These are phyloP conservation scores for Anisognathus igniventris DNA, from an alignment of 2,797 vertebrate genomes.

Conservation along the genomic window DNA sequence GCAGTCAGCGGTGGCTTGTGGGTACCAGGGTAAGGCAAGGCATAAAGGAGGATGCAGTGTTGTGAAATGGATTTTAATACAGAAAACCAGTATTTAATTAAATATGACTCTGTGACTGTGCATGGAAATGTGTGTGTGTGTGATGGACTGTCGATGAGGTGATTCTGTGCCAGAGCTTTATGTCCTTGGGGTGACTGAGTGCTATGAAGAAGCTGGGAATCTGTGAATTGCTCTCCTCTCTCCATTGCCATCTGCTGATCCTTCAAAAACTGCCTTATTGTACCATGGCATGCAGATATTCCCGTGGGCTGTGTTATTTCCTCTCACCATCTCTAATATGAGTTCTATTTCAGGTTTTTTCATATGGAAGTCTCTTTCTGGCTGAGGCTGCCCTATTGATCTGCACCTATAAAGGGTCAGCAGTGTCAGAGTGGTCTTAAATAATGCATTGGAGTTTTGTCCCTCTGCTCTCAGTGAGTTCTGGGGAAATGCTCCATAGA, in stretches of 20 bases:
- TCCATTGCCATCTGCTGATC: not conserved
- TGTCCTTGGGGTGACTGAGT: not conserved
- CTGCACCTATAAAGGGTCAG: not conserved
- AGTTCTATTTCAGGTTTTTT: not conserved
- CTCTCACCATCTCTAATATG: not conserved
- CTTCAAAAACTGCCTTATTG: not conserved
- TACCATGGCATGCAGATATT: not conserved
- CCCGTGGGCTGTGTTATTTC: not conserved
- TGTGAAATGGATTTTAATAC: not conserved
- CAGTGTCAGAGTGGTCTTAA: not conserved
- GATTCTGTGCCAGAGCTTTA: not conserved
- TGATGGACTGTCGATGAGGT: rapidly evolving
- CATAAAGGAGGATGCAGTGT: not conserved
- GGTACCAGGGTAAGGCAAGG: rapidly evolving
- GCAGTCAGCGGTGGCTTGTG: rapidly evolving
- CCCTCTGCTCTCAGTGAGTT: not conserved
- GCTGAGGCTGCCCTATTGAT: not conserved
- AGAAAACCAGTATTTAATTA: not conserved
- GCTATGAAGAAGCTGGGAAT: not conserved
- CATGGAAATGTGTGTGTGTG: not conserved
- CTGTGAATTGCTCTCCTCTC: not conserved
- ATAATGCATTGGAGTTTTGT: not conserved
- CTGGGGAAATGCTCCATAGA: not conserved
- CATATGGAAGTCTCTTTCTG: not conserved
- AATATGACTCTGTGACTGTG: not conserved